A percentile compares a stretch with the other conserved stretches of the same genome.
Evolutionary conservation across 92 coral and sea anemone genomes (phyloP).

Genomic region (Isaurus tuberculatus): DNA sequence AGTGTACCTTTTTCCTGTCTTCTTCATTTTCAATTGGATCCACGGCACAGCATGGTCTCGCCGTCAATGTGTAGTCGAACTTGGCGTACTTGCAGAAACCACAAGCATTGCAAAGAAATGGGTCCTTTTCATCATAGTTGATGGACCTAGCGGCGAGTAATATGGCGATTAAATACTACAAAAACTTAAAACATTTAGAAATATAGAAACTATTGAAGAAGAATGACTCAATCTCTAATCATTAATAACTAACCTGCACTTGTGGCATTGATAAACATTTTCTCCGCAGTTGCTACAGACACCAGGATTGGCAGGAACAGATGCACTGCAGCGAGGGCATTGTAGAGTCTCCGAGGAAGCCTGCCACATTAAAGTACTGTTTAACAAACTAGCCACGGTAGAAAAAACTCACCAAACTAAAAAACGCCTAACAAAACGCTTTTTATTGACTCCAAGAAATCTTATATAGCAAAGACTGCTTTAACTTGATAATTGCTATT

Average conservation of each 20-base stretch:
- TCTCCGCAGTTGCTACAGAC: constrained; percentile 99
- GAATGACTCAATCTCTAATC: neutral
- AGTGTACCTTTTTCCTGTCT: constrained; percentile 90
- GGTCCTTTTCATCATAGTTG: constrained; percentile 98
- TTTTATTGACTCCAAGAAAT: no score
- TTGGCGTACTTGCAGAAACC: constrained; percentile 99
- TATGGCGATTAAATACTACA: neutral
- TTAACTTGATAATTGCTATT: no score
- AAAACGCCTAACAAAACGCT: no score
- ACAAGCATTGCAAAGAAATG: constrained; percentile 97
- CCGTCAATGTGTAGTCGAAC: constrained; percentile 97
- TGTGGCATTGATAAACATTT: constrained; percentile 99
- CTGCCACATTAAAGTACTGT: constrained; percentile 37
- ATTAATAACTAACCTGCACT: constrained; percentile 79
- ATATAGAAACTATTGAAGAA: neutral
- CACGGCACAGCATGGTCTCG: constrained; percentile 98
- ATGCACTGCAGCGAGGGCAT: constrained; percentile 98
- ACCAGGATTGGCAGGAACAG: constrained; percentile 98
- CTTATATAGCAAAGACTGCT: no score
- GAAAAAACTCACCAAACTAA: no score
- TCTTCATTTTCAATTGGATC: constrained; percentile 99
- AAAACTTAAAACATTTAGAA: neutral
- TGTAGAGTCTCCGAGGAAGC: constrained; percentile 98
- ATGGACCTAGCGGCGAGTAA: constrained; percentile 73
- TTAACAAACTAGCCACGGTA: neutral